These are phyloP conservation scores for Rambutsinella grinnellia DNA, from an alignment of 2,888 invertebrate genomes.

Conservation along the genomic window DNA sequence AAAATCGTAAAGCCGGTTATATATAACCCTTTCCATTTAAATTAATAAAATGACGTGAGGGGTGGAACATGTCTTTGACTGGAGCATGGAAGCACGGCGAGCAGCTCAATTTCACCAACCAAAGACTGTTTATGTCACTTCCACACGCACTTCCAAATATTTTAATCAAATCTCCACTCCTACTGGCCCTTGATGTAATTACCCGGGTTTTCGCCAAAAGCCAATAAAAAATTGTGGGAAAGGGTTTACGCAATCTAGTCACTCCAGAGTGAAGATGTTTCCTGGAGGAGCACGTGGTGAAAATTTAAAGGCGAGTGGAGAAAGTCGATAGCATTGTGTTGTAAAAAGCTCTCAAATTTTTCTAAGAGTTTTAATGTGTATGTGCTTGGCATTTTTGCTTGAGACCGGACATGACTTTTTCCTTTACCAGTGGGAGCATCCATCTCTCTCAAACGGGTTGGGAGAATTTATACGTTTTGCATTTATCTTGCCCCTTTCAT, in stretches of 20 bases:
- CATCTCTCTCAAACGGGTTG: slow-evolving; percentile 50
- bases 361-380: slow-evolving; percentile 47
- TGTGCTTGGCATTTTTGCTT: slow-evolving; percentile 44
- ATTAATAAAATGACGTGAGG: too few relatives aligned
- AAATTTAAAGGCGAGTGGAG: slow-evolving; percentile 7
- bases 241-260: background rate
- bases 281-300: slow-evolving; percentile 33
- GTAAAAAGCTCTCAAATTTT: slow-evolving; percentile 46
- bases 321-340: slow-evolving; percentile 10
- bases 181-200: background rate
- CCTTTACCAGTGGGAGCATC: slow-evolving; percentile 39
- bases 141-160: too few relatives aligned
- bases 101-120: too few relatives aligned
- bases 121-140: too few relatives aligned
- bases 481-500: too few relatives aligned
- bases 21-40: too few relatives aligned
- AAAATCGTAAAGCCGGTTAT: too few relatives aligned
- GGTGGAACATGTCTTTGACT: too few relatives aligned
- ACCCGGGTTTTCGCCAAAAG: background rate
- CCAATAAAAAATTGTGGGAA: background rate
- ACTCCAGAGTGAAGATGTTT: slow-evolving; percentile 13
- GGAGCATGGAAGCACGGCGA: too few relatives aligned
- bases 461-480: background rate
- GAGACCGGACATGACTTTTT: slow-evolving; percentile 51
- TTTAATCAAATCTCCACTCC: background rate